Evolutionary conservation across 2,888 invertebrate genomes (phyloP), one percentile per base, ranked within the genome.

Genomic region (Leptopilina syphax): DNA sequence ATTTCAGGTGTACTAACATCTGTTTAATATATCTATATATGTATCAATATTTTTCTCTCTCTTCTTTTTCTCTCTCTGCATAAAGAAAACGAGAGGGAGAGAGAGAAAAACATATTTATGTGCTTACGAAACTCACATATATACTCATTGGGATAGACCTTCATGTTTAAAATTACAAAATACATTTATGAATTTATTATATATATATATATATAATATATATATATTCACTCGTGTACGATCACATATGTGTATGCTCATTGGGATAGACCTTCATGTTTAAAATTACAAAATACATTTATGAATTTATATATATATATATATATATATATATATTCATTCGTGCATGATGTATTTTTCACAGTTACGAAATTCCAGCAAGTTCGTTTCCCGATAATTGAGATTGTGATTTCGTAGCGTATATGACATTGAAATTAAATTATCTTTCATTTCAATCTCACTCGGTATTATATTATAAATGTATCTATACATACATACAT

Each of bases 341-440:
- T 63, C 12, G 24, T 70, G 41, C 18, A 67, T 47, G 57, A 34
- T 73, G 8, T 13, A 24, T 34, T 70, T 57, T 34, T 27, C n/a
- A 73, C 12, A 44, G 73, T 73, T 73, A 73, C 54, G 73, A 34
- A 73, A 73, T 34, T 57, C n/a, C 50, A 73, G 34, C 34, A 50
- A 73, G 24, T 73, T 57, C 54, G 54, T 73, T 73, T 73, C 57
- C 73, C n/a, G 73, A 57, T 57, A 73, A 57, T 73, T 73, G 54
- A 57, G 34, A 54, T 73, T 57, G 54, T 34, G 57, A 73, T 73
- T 73, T 73, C 54, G 73, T 73, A 57, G 54, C 9, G 50, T 24
- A 63, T 3, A 57, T 54, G 73, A 34, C 73, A 57, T 73, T 73
- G 73, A 73, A 73, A 73, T 13, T 13, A 8, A 73, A 34, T 41